phyloP scores from a whole-genome alignment of 2,797 vertebrate genomes.

The Varecia variegata region DNA sequence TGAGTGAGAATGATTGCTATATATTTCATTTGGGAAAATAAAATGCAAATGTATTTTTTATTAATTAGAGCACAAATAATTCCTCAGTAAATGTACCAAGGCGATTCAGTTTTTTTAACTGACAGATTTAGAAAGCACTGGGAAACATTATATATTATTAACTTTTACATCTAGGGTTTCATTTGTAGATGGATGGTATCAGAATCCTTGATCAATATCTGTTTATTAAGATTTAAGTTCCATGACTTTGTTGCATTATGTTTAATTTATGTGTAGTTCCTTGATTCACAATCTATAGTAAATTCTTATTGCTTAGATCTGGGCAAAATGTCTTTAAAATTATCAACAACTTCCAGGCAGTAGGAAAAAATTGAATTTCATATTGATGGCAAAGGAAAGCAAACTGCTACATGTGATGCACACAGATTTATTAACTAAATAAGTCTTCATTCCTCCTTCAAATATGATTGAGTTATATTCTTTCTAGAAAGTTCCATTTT shows the following conservation, averaged over 20 bases:
- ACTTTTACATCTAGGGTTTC: not conserved
- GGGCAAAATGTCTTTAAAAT: slow-evolving; percentile 53
- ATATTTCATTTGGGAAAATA: slow-evolving; percentile 61
- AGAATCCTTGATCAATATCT: slow-evolving; percentile 1
- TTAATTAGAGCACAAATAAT: slow-evolving; percentile 45
- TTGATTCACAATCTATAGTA: slow-evolving; percentile 45
- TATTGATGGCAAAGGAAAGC: slow-evolving; percentile 47
- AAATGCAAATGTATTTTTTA: slow-evolving; percentile 38
- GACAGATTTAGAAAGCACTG: slow-evolving; percentile 17
- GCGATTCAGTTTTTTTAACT: slow-evolving; percentile 37
- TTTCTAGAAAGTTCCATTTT: slow-evolving; percentile 36
- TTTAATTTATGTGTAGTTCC: slow-evolving; percentile 50
- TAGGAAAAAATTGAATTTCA: slow-evolving; percentile 19
- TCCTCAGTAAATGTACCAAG: slow-evolving; percentile 34
- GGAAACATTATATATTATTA: not conserved
- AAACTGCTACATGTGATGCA: not conserved
- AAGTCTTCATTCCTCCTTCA: not conserved
- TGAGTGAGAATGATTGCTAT: slow-evolving; percentile 54
- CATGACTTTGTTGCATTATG: not conserved
- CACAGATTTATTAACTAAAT: slow-evolving; percentile 7
- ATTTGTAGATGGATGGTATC: not conserved
- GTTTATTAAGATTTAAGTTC: slow-evolving; percentile 50
- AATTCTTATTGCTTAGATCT: slow-evolving; percentile 47
- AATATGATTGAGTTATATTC: not conserved
- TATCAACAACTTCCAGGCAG: slow-evolving; percentile 16